Evolutionary conservation across 2,113 vertebrate genomes (phyloP).

Genomic region (Monopterus albus): DNA sequence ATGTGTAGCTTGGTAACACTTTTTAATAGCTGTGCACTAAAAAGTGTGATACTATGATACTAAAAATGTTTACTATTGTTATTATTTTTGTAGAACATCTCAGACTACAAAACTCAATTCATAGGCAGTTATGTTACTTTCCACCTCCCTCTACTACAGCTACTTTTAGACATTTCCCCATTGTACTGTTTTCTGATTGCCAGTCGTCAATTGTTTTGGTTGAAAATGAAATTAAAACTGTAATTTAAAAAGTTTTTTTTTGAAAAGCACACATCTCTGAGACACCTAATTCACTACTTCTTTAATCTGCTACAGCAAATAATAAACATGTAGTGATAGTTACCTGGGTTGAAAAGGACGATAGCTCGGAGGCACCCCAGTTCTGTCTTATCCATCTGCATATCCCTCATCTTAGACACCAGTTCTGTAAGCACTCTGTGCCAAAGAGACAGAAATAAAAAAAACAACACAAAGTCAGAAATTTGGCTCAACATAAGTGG

Average conservation of each 20-base stretch:
- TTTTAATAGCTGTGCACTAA: too few species aligned
- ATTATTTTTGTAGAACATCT: too few species aligned
- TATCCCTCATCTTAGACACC: slow-evolving; percentile 99
- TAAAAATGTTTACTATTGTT: too few species aligned
- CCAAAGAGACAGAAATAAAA: slow-evolving; percentile 20
- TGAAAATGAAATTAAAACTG: background rate
- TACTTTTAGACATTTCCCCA: too few species aligned
- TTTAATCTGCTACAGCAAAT: background rate
- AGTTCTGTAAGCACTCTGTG: slow-evolving; percentile 96
- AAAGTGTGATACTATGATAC: too few species aligned
- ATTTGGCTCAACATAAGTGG: background rate
- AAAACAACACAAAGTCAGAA: slow-evolving; percentile 18
- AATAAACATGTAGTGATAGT: background rate
- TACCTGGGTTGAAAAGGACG: slow-evolving; percentile 98
- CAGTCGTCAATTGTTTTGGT: background rate
- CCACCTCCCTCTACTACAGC: too few species aligned
- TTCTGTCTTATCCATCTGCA: slow-evolving; percentile 99
- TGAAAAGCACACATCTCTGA: background rate
- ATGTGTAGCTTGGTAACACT: too few species aligned
- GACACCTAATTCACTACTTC: background rate
- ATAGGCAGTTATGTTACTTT: too few species aligned
- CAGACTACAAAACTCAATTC: too few species aligned
- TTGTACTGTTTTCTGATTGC: background rate
- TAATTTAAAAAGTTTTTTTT: background rate
- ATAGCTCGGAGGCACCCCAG: slow-evolving; percentile 97